Base-by-base conservation (phyloP, 2,113 vertebrate species). In the Heterocephalus glaber region DNA sequence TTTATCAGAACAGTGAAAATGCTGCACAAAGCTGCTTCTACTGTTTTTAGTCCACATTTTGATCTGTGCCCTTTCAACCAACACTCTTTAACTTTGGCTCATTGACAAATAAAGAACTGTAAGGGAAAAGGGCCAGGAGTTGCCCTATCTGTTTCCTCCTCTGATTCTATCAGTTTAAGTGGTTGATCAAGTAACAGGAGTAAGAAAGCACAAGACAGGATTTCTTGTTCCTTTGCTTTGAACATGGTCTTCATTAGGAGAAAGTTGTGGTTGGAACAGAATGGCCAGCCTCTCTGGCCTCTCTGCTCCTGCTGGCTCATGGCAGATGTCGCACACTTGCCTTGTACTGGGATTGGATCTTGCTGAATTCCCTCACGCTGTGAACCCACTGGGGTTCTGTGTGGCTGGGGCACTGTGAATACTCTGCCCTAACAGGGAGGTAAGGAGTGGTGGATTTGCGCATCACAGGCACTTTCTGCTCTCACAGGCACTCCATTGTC, bases 141-240 rank as follows among this genome's bases (percentile, higher is more conserved):
- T 82, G 26, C 44, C 76, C 38, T 17, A 0, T 12, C 14, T 8
- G 1, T 14, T 17, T 82, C 54, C 81, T 54, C 26, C 47, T 87
- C 87, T 92, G 68, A 35, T 58, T 87, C 54, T 58, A 1, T 66
- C 80, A n/a, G 54, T 77, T 28, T 30, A 54, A 66, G 47, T 95
- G 47, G 41, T 22, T 88, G 88, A 38, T 24, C 47, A 83, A 61
- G 33, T 88, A 35, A 70, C 58, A 47, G 38, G 30, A 84, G 13
- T n/a, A 41, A 63, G 83, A 87, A 93, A 83, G 54, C 44, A 79
- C 2, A n/a, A 16, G 54, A 60, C 19, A 82, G 68, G 24, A 44
- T 63, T 90, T 83, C 61, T 70, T 72, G 11, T 26, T 47, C 68
- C 17, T 86, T 90, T 93, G 35, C 60, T 82, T 52, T 41, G 49